phyloP scores from a whole-genome alignment of 2,888 invertebrate genomes.

The Taphrorychus bicolor region DNA sequence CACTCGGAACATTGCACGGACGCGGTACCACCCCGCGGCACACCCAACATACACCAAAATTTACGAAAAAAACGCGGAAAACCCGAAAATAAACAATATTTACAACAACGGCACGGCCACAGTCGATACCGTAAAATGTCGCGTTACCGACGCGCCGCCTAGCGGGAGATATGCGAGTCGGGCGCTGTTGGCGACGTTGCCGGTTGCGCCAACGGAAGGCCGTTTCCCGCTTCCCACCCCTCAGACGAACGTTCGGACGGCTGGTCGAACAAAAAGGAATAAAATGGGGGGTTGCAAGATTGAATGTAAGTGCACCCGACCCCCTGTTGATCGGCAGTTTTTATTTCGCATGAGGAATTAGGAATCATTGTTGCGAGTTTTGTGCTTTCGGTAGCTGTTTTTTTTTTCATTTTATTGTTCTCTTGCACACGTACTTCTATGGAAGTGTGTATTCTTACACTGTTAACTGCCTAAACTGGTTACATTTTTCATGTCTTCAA shows the following conservation, averaged over 20 bases:
- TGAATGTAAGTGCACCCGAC: conserved; percentile 34
- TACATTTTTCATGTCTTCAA: too few species aligned
- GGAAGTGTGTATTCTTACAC: too few species aligned
- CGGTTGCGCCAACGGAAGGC: conserved; percentile 7
- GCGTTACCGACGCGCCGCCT: conserved; percentile 66
- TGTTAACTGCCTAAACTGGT: background rate
- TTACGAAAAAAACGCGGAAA: conserved; percentile 50
- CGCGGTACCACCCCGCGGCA: conserved; percentile 49
- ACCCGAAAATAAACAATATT: conserved; percentile 69
- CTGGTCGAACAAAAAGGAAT: conserved; percentile 28
- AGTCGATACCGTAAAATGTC: conserved; percentile 78
- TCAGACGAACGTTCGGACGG: conserved; percentile 9
- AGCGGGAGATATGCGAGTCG: conserved; percentile 46
- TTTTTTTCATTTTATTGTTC: background rate
- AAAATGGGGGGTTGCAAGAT: conserved; percentile 35
- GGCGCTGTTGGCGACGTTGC: conserved; percentile 39
- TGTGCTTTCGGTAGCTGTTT: background rate
- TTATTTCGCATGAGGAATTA: conserved; percentile 16
- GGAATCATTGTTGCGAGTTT: conserved; percentile 2
- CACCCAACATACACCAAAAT: conserved; percentile 54
- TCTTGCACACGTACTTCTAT: background rate
- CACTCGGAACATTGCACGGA: conserved; percentile 51
- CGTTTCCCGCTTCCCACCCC: conserved; percentile 4
- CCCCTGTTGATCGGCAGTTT: conserved; percentile 32
- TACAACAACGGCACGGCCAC: conserved; percentile 70